Evolutionary conservation across 2,113 vertebrate species (phyloP), one percentile per base, ranked within the genome.

Genomic region (Aptenodytes patagonicus): DNA sequence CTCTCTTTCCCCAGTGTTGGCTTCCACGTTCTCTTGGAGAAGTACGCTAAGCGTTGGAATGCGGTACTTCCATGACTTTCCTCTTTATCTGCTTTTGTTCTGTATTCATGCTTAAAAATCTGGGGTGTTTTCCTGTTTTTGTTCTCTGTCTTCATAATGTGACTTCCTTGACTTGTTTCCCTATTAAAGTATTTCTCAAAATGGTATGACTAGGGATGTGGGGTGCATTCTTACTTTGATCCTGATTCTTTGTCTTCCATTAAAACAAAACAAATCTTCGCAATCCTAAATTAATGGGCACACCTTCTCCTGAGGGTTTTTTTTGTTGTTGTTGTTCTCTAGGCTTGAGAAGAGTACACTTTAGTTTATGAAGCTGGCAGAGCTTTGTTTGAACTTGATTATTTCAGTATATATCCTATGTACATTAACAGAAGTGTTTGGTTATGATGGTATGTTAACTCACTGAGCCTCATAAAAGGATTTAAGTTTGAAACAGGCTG

Each of bases 21-120:
- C 38, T 54, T 24, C 25, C 42, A 7, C 0, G 0, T 29, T 47
- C 38, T 58, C 42, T 44, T 26, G 47, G 32, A 42, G n/a, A 42
- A 51, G 21, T 10, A 7, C 0, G 1, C 28, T 2, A 29, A 5
- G 24, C 44, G 69, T 57, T 0, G 2, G 51, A 57, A 58, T 34
- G 44, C 62, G 54, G 47, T 47, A 5, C 20, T 78, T 72, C 34
- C 24, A 4, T 22, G 40, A 34, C 18, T 90, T 49, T 34, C 51
- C 17, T 66, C 46, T 70, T 75, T 46, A 29, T 44, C 58, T 91
- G 52, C 71, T 76, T 57, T 49, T 68, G 29, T 36, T 82, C 44
- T 61, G 8, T 40, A 3, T 38, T 81, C 13, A 9, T 19, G n/a
- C 47, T 62, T 17, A 38, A 47, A 40, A 62, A 19, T 47, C 15